Evolutionary conservation across 2,797 vertebrate species (phyloP).

Genomic region (Anguilla anguilla): DNA sequence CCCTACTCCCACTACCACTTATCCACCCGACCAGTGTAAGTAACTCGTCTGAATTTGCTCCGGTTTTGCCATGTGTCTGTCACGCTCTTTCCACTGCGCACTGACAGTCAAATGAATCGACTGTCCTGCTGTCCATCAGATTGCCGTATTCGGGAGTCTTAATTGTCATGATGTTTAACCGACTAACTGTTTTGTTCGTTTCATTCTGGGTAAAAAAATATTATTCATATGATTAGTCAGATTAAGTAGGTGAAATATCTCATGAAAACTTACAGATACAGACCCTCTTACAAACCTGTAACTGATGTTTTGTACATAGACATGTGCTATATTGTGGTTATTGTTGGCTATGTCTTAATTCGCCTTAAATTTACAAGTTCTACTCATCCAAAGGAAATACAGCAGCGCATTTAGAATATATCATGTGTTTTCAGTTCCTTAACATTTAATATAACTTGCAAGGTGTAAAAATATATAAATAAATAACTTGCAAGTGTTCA

Average conservation of each 20-base stretch:
- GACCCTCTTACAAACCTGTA: neutral
- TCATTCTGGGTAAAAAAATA: neutral
- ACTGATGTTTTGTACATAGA: neutral
- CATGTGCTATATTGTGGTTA: neutral
- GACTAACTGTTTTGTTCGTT: neutral
- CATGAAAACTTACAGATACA: neutral
- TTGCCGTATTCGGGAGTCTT: neutral
- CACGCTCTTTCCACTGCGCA: neutral
- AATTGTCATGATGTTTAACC: neutral
- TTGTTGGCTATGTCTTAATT: neutral
- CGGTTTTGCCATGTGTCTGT: neutral
- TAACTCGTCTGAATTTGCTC: slow-evolving; percentile 51
- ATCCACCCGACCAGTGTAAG: slow-evolving; percentile 92
- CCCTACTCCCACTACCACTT: slow-evolving; percentile 88
- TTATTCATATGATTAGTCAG: neutral
- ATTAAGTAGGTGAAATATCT: neutral
- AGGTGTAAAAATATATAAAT: no score
- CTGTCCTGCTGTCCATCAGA: neutral
- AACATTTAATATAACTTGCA: neutral
- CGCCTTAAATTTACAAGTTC: neutral
- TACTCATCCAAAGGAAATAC: neutral
- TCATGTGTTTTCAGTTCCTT: neutral
- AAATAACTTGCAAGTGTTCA: no score
- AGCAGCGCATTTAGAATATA: neutral
- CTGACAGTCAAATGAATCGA: neutral